Evolutionary conservation across 1,140 invertebrate genomes (phyloP).

Genomic region (Drosophila ficusphila): DNA sequence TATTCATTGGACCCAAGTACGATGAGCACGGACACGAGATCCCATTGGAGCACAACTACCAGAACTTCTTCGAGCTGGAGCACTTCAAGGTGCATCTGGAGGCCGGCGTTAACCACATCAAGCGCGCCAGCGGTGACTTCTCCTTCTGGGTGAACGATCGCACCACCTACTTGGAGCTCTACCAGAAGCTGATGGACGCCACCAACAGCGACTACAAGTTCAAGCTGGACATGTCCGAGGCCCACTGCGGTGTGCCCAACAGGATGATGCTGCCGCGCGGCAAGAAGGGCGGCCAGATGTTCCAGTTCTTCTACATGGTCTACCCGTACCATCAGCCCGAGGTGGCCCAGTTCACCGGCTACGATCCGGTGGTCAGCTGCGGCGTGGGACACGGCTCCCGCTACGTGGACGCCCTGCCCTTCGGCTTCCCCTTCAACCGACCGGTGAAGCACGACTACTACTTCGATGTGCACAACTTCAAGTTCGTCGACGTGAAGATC

Average conservation of each 20-base stretch:
- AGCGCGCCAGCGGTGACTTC: slow-evolving; percentile 74
- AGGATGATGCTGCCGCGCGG: slow-evolving; percentile 89
- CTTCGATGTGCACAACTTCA: slow-evolving; percentile 88
- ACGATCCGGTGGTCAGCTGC: slow-evolving; percentile 69
- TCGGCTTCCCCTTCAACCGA: slow-evolving; percentile 89
- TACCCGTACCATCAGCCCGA: slow-evolving; percentile 85
- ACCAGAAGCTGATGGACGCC: slow-evolving; percentile 79
- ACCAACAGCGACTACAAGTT: slow-evolving; percentile 85
- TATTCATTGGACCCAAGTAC: slow-evolving; percentile 87
- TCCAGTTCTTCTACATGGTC: slow-evolving; percentile 88
- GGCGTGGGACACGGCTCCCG: slow-evolving; percentile 84
- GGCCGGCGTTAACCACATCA: slow-evolving; percentile 66
- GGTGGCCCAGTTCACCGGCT: slow-evolving; percentile 69
- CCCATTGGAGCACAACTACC: slow-evolving; percentile 72
- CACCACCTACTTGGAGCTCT: slow-evolving; percentile 78
- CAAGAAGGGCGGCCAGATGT: slow-evolving; percentile 87
- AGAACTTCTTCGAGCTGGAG: slow-evolving; percentile 83
- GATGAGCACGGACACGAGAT: slow-evolving; percentile 84
- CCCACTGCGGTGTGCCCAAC: slow-evolving; percentile 86
- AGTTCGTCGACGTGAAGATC: slow-evolving; percentile 87
- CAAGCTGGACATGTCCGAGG: slow-evolving; percentile 85
- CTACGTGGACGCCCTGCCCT: slow-evolving; percentile 85
- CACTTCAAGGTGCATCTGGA: slow-evolving; percentile 76
- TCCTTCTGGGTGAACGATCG: slow-evolving; percentile 74
- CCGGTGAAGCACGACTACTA: slow-evolving; percentile 85